Base-by-base conservation (phyloP, 2,888 invertebrate species). In the Trichogramma dendrolimi region DNA sequence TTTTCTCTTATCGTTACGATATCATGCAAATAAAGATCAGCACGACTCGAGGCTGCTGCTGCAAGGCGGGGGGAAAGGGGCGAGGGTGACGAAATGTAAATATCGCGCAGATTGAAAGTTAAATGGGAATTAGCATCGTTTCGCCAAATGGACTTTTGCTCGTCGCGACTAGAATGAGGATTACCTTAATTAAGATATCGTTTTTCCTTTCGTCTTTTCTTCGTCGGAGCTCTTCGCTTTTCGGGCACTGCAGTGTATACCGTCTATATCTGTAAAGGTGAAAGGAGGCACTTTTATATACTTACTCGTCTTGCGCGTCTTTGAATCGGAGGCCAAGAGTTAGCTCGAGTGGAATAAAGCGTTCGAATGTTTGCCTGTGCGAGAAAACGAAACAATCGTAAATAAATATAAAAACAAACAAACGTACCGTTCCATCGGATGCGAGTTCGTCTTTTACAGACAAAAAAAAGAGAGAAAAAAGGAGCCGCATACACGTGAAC, bases 151-250 rank as follows among this genome's bases (percentile, higher is more conserved):
- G 54, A 60, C 44, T 54, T 40, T 7, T 43, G 2, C 27, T 27
- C 27, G 27, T 27, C 27, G 27, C 27, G 56, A 10, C 14, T 55
- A 58, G 49, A n/a, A 42, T 41, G 40, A n/a, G 48, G 57, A 63
- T 63, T 55, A 60, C 14, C 57, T 63, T 60, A 60, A 60, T 57
- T 59, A 63, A 60, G 55, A 60, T 54, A 56, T 60, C 59, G 11
- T 41, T 11, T 14, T 46, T 14, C 6, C 40, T 11, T 6, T 4
- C 47, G 8, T 5, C 27, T 27, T 27, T 27, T 27, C 27, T 27
- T 27, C 3, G 14, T 2, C 14, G 2, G 14, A 14, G 14, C 14
- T 14, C 1, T 14, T 14, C 14, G 14, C 14, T 14, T 14, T 14
- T 14, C 14, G 14, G 14, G 14, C 14, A 14, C 14, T 14, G 27